Evolutionary conservation across 2,113 vertebrate genomes (phyloP), one percentile per base, ranked within the genome.

Genomic region (Caranx ignobilis): DNA sequence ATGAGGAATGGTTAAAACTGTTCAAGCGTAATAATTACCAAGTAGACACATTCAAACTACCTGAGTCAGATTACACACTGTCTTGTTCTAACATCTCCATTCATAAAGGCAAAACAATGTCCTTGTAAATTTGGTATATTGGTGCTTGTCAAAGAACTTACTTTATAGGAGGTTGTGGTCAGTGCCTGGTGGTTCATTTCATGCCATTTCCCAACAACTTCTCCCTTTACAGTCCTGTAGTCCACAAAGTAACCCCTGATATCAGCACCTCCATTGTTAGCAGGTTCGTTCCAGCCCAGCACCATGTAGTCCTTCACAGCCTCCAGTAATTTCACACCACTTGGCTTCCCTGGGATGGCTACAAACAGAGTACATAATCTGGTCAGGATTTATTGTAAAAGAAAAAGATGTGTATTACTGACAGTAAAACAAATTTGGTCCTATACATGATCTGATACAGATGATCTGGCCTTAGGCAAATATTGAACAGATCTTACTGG

Each of bases 191-290:
- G 79, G 90, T 99, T 97, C 91, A 97, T 93, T 91, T 99, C 98
- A 74, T 95, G 96, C 98, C 98, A 99, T 77, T 94, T 94, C 62
- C 97, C 96, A 60, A 94, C 89, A 35, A 92, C 88, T 7, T 88
- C 95, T 47, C 92, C 94, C 71, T 96, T 92, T 37, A 99, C 95
- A 12, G 96, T 96, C 39, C 97, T 96, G 67, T 97, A 98, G 93
- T 98, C 97, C 84, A 99, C 95, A 1, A 96, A 99, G 90, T 98
- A 99, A 70, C 98, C 98, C 0, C 95, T 96, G 77, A 99, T 88
- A 37, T 98, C 97, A 3, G 95, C 94, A 15, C 98, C 98, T 21
- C 98, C 98, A 0, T 71, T 90, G 35, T 87, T 80, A 66, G 94
- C 93, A 6, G 98, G 97, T 12, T 89, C 93, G 39, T 94, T 96